Evolutionary conservation across 2,797 vertebrate genomes (phyloP).

Genomic region (Myotis pilosus): DNA sequence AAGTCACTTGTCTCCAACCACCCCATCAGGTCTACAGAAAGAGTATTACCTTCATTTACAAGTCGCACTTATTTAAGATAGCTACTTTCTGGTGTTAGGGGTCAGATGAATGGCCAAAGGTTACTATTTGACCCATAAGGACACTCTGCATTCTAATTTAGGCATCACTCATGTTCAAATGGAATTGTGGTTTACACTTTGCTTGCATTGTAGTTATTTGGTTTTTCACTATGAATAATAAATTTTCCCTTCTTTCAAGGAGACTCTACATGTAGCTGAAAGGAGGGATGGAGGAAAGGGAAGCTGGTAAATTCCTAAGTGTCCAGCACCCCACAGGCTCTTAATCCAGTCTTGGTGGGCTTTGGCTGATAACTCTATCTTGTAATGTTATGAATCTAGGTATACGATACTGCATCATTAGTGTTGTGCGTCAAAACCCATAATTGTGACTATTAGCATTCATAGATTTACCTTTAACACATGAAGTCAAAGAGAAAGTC

Average conservation of each 20-base stretch:
- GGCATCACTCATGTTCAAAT: not conserved
- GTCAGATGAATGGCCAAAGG: not conserved
- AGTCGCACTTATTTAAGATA: not conserved
- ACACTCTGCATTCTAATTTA: not conserved
- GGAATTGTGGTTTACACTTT: not conserved
- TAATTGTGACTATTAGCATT: not conserved
- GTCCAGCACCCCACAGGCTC: not conserved
- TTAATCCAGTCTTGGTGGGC: not conserved
- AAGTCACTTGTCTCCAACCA: not conserved
- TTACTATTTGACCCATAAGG: not conserved
- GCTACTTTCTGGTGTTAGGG: not conserved
- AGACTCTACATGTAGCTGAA: not conserved
- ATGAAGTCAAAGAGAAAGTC: constrained; percentile 40
- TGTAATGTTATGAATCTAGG: not conserved
- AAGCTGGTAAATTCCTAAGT: not conserved
- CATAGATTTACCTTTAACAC: constrained; percentile 20
- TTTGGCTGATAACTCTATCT: not conserved
- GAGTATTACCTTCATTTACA: constrained; percentile 14
- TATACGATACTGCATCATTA: not conserved
- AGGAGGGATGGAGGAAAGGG: not conserved
- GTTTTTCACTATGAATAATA: not conserved
- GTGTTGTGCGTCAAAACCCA: not conserved
- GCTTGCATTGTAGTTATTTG: not conserved
- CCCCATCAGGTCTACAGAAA: not conserved
- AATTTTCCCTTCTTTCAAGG: not conserved